These are phyloP conservation scores for Aeoliscus strigatus DNA, from an alignment of 2,797 vertebrate species.

Conservation along the genomic window DNA sequence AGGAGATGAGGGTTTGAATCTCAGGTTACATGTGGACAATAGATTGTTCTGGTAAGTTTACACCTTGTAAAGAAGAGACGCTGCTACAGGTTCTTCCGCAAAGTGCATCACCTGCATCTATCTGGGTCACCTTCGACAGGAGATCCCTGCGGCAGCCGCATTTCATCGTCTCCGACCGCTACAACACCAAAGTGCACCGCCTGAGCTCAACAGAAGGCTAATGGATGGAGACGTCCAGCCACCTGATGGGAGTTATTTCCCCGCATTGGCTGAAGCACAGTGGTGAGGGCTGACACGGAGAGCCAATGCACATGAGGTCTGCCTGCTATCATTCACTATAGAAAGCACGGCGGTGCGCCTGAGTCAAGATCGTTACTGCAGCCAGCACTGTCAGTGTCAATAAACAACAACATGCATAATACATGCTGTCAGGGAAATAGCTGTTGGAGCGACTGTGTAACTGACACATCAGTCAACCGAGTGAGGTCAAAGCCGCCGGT, in stretches of 20 bases:
- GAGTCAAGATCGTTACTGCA: slow-evolving; percentile 43
- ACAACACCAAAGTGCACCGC: slow-evolving; percentile 7
- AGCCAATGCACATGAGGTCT: slow-evolving; percentile 20
- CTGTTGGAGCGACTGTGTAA: slow-evolving; percentile 41
- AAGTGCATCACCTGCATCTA: slow-evolving; percentile 38
- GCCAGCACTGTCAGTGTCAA: slow-evolving; percentile 45
- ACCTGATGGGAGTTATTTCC: slow-evolving; percentile 5
- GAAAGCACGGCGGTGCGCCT: slow-evolving; percentile 34
- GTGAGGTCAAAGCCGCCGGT: slow-evolving; percentile 30
- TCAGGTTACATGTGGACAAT: slow-evolving; percentile 27
- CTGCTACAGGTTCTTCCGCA: slow-evolving; percentile 25
- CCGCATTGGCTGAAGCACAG: slow-evolving; percentile 19
- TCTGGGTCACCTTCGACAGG: slow-evolving; percentile 45
- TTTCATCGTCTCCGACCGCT: slow-evolving; percentile 5
- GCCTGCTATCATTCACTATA: slow-evolving; percentile 27
- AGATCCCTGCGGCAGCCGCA: slow-evolving; percentile 16
- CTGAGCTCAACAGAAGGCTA: not conserved
- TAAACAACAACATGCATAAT: slow-evolving; percentile 60
- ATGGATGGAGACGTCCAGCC: too few relatives aligned
- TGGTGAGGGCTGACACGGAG: slow-evolving; percentile 16
- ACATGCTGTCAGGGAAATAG: slow-evolving; percentile 49
- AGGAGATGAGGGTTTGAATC: slow-evolving; percentile 15
- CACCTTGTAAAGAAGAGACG: slow-evolving; percentile 14
- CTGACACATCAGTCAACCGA: slow-evolving; percentile 42
- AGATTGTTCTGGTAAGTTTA: slow-evolving; percentile 33